Base-by-base conservation (phyloP, 2,797 vertebrate species). In the Gymnoscopelus braueri region DNA sequence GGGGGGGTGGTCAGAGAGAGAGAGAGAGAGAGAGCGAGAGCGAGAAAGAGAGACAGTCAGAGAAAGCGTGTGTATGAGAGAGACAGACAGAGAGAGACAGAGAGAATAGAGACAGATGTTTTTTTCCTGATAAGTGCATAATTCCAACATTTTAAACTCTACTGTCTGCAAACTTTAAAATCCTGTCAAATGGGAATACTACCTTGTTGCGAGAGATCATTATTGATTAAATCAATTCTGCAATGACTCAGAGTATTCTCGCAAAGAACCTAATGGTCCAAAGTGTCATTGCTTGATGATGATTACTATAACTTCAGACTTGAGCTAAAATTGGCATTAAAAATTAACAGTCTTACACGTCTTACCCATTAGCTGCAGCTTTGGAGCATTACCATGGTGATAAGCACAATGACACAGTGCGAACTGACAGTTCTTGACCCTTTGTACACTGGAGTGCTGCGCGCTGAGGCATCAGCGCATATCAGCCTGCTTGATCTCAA, bases 311-410 rank as follows among this genome's bases (percentile, higher is more conserved):
- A 87, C 74, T 82, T 83, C 73, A 78, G 79, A 91, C 87, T 69
- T 77, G 74, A 84, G 84, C 84, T 88, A 77, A 91, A 91, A 87
- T 79, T 81, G 82, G 69, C 76, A 83, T 90, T 88, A 90, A 87
- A 85, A 84, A 87, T 90, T 77, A 83, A 91, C 74, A 77, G 77
- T 84, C 81, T 86, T 86, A 85, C 82, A 89, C 81, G 82, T 88
- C 57, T 86, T 82, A 88, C 83, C 87, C 88, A 91, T 91, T 88
- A 91, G 84, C 84, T 77, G 56, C 69, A 86, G 82, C 87, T 82
- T 81, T 82, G 82, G 82, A 81, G 87, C 84, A 89, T 91, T 87
- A 89, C 63, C 81, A 75, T 70, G 60, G 79, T 75, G 79, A 91
- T 88, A 81, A 85, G 80, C 67, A 75, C 35, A 86, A 68, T 83